phyloP scores from a whole-genome alignment of 64 coral and sea anemone genomes.

The Acropora tenuis region DNA sequence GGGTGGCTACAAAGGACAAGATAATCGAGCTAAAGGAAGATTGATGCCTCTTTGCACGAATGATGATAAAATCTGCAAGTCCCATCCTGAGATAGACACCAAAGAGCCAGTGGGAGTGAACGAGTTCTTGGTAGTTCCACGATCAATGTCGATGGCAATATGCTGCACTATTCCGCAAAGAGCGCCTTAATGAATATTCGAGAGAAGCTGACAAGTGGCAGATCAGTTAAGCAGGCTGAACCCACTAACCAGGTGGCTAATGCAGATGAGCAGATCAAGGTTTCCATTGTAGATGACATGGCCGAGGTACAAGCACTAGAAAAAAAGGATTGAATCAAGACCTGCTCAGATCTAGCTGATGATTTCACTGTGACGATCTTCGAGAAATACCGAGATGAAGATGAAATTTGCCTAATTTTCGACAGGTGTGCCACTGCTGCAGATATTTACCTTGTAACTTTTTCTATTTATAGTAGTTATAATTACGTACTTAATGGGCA shows the following conservation, averaged over 20 bases:
- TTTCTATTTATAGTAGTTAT: slow-evolving; percentile 24
- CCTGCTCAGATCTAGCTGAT: slow-evolving; percentile 56
- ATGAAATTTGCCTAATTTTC: slow-evolving; percentile 63
- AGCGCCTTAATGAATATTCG: slow-evolving; percentile 63
- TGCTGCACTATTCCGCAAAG: slow-evolving; percentile 63
- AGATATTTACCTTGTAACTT: slow-evolving; percentile 31
- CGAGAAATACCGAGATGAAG: slow-evolving; percentile 45
- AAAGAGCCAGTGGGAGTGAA: slow-evolving; percentile 17
- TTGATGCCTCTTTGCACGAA: slow-evolving; percentile 29
- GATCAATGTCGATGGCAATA: slow-evolving; percentile 67
- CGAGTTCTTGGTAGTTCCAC: slow-evolving; percentile 45
- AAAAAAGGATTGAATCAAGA: slow-evolving; percentile 68
- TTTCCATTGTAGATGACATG: slow-evolving; percentile 64
- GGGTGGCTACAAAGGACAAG: slow-evolving; percentile 36
- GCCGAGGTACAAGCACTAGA: slow-evolving; percentile 60
- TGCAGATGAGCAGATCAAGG: slow-evolving; percentile 20
- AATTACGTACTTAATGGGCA: slow-evolving; percentile 50
- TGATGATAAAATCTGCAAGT: slow-evolving; percentile 38
- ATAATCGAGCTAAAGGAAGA: slow-evolving; percentile 62
- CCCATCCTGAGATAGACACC: slow-evolving; percentile 54
- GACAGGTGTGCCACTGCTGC: slow-evolving; percentile 53
- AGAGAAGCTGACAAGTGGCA: slow-evolving; percentile 46
- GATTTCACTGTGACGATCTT: slow-evolving; percentile 59
- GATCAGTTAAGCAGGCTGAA: slow-evolving; percentile 15
- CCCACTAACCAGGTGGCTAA: background rate